Evolutionary conservation across 2,888 invertebrate species (phyloP).

Genomic region (Eristalis tenax): DNA sequence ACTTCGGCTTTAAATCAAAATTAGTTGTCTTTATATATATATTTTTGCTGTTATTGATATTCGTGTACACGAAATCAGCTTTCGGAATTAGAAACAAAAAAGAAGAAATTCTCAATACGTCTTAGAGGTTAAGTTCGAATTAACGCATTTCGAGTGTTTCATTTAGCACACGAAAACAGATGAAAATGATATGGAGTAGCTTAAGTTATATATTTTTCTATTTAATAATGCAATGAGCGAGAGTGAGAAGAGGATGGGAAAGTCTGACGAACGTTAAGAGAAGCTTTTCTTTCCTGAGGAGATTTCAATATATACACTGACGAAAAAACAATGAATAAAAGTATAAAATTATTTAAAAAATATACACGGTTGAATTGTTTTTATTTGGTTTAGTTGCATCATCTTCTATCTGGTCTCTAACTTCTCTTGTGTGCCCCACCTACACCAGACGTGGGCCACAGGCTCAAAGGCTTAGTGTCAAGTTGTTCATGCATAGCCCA

Average conservation of each 20-base stretch:
- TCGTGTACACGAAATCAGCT: neutral
- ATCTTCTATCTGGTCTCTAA: too few species aligned
- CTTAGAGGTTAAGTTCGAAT: slow-evolving; percentile 22
- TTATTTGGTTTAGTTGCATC: too few species aligned
- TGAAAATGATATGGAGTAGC: slow-evolving; percentile 26
- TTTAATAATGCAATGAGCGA: slow-evolving; percentile 59
- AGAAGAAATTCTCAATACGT: slow-evolving; percentile 39
- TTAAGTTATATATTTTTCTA: slow-evolving; percentile 42
- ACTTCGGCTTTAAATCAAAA: slow-evolving; percentile 66
- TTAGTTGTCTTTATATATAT: slow-evolving; percentile 39
- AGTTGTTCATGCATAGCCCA: too few species aligned
- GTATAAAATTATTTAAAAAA: slow-evolving; percentile 61
- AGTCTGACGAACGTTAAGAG: slow-evolving; percentile 22
- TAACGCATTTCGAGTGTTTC: slow-evolving; percentile 47
- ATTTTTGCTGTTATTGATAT: slow-evolving; percentile 3
- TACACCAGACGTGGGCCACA: too few species aligned
- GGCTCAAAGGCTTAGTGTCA: too few species aligned
- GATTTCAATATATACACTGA: slow-evolving; percentile 27
- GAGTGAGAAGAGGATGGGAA: slow-evolving; percentile 47
- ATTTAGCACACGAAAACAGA: neutral
- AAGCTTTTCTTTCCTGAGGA: slow-evolving; percentile 36
- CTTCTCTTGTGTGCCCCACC: too few species aligned
- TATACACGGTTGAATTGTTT: neutral
- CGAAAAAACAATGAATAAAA: slow-evolving; percentile 57
- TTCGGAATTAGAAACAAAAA: neutral